A percentile compares a stretch with the other conserved stretches of the same genome.
These are phyloP conservation scores for Ligdia adustata DNA, from an alignment of 2,888 invertebrate genomes.

Conservation along the genomic window DNA sequence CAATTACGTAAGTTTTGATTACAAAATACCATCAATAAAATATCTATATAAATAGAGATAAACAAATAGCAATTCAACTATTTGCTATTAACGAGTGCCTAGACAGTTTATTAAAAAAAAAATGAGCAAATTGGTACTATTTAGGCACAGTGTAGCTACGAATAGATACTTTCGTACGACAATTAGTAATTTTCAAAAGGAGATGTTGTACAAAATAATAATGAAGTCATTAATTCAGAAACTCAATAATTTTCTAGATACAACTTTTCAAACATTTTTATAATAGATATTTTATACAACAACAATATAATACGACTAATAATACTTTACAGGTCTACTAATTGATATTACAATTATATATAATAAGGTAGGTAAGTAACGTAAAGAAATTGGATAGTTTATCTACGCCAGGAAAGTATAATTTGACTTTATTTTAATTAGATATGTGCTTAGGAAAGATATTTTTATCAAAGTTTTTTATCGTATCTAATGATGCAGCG, in stretches of 20 bases:
- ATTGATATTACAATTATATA: slow-evolving; percentile 41
- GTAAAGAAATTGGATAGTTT: slow-evolving; percentile 42
- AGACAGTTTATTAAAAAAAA: slow-evolving; percentile 18
- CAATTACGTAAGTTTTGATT: slow-evolving; percentile 27
- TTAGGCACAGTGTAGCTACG: slow-evolving; percentile 24
- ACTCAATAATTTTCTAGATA: neutral
- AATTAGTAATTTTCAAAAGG: too few relatives aligned
- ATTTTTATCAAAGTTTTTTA: slow-evolving; percentile 46
- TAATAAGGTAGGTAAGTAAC: slow-evolving; percentile 15
- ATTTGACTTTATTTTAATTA: slow-evolving; percentile 64
- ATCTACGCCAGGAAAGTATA: slow-evolving; percentile 51
- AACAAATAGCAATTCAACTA: slow-evolving; percentile 28
- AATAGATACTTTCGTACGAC: too few relatives aligned
- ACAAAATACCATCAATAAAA: slow-evolving; percentile 29
- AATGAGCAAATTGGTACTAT: slow-evolving; percentile 35
- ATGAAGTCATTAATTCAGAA: too few relatives aligned
- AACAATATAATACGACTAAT: slow-evolving; percentile 60
- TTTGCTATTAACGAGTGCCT: slow-evolving; percentile 13
- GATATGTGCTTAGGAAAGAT: slow-evolving; percentile 75
- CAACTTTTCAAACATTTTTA: neutral
- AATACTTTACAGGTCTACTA: slow-evolving; percentile 65
- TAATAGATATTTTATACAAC: slow-evolving; percentile 39
- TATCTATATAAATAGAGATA: slow-evolving; percentile 31
- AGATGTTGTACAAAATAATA: too few relatives aligned
- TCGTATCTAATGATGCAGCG: slow-evolving; percentile 27